phyloP scores from a whole-genome alignment of 1,140 invertebrate genomes.

The Melanaphis sacchari region DNA sequence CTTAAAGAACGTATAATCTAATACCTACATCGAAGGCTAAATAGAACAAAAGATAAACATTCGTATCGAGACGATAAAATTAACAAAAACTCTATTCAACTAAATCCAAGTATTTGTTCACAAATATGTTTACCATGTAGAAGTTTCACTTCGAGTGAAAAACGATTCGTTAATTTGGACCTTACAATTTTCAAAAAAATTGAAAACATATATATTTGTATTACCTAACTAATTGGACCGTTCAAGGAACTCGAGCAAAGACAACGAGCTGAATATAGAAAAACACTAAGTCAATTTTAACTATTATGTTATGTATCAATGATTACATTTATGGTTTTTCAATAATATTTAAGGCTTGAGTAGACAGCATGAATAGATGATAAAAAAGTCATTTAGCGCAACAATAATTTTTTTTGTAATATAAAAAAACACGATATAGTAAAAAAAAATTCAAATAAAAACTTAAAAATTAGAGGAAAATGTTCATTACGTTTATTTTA shows the following conservation, averaged over 20 bases:
- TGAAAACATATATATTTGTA: constrained; percentile 19
- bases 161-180: constrained; percentile 26
- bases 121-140: background rate
- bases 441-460: background rate
- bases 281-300: background rate
- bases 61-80: background rate
- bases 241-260: constrained; percentile 4
- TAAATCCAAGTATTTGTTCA: background rate
- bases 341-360: background rate
- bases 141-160: constrained; percentile 6
- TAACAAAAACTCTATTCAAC: background rate
- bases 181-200: background rate
- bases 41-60: constrained; percentile 19
- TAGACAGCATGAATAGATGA: no score
- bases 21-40: background rate
- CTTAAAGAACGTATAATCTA: background rate
- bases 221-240: constrained; percentile 18
- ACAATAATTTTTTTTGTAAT: no score
- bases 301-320: background rate
- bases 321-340: background rate
- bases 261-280: background rate
- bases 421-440: background rate
- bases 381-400: no score
- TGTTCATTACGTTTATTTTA: background rate
- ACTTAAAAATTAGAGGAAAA: background rate